Base-by-base conservation (phyloP, 2,113 vertebrate genomes). In the Salvelinus namaycush region DNA sequence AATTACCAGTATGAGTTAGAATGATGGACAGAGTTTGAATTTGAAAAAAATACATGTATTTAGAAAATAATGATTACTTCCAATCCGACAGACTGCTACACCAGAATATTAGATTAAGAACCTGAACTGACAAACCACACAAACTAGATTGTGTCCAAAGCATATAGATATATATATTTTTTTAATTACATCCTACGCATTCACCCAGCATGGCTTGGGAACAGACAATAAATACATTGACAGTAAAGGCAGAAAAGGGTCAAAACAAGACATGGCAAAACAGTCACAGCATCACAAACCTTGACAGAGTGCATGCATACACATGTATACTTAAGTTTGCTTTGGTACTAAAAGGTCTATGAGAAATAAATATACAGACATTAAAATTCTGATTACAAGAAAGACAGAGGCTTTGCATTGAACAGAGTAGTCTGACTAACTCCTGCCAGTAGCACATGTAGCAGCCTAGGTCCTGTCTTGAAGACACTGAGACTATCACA, bases 161-260 rank as follows among this genome's bases (percentile, higher is more conserved):
- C 76, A 86, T 79, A 79, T 54, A 26, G 26, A 26, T 26, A 73
- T 34, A 78, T 11, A 92, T 92, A 89, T 91, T 89, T 91, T 92
- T 92, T 90, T n/a, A n/a, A 91, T 89, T 92, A 84, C 87, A 86
- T 86, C 68, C 39, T 76, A 86, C 59, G 84, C 76, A 73, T 79
- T 87, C 80, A 80, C 81, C 83, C 81, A 73, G 78, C 68, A 74
- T 72, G 59, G 62, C 82, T 76, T 79, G 72, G 78, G 49, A 86
- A 81, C 81, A 87, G 84, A 85, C 86, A 86, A 85, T 83, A 84
- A 70, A 80, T 73, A 84, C 73, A 78, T 60, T 71, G 24, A 85
- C 57, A 70, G 65, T 24, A 77, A 72, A 39, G 34, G 70, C 9
- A 72, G 72, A 75, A 51, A 22, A 76, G 29, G 49, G 49, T 51